Base-by-base conservation (phyloP, 1,140 invertebrate genomes). In the Monochamus saltuarius region DNA sequence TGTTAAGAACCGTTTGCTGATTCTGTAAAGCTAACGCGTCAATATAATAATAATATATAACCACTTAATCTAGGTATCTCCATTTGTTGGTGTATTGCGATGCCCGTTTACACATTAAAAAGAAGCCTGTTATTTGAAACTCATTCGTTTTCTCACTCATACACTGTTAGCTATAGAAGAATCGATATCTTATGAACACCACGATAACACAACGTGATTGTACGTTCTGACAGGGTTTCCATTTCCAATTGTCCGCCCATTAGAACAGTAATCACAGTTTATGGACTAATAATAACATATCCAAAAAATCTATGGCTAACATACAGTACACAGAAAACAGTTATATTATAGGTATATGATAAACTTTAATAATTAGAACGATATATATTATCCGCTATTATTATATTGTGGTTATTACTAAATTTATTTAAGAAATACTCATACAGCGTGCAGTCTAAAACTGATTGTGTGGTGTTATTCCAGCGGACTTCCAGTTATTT, bases 381-480 rank as follows among this genome's bases (percentile, higher is more conserved):
- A 68, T 70, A 66, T 68, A 66, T 65, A 60, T 64, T 64, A 61
- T 65, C 54, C 40, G 59, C 64, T 65, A 59, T 62, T 50, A 54
- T 53, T 64, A 53, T 61, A 58, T 60, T 64, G 55, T 59, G 55
- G 53, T 68, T 69, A 71, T 64, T 65, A 71, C 65, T 64, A 74
- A 64, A 71, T 70, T 74, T 71, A 70, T 69, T 73, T 73, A 75
- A 75, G 72, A 76, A 75, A 75, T 74, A 68, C 64, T 66, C 67
- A 74, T 59, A 68, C 66, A 73, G 68, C 67, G 74, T 76, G 74
- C 74, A 76, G 74, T 76, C 74, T 76, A 76, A 68, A 74, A 73
- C 72, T 76, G 74, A 76, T 76, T 76, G 74, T 73, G 70, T 75
- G 73, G 74, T 75, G 74, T 76, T 74, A 74, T 70, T 67, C 50